phyloP scores from a whole-genome alignment of 2,888 invertebrate genomes.

The Eristalis arbustorum region DNA sequence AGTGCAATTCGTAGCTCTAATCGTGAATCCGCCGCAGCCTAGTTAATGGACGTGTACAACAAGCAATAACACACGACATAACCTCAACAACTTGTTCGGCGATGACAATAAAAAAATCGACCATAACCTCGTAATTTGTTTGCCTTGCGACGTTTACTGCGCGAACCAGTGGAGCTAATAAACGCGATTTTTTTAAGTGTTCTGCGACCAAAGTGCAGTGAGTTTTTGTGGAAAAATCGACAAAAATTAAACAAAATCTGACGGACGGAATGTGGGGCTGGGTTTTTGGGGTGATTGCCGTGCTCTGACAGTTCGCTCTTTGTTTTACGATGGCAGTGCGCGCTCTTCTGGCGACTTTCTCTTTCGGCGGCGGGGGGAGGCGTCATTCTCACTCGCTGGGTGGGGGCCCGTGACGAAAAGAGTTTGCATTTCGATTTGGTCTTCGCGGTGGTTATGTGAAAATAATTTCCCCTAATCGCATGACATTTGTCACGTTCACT shows the following conservation, averaged over 20 bases:
- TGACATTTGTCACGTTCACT: constrained; percentile 10
- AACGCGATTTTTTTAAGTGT: neutral
- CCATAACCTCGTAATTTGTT: constrained; percentile 8
- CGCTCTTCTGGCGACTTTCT: neutral
- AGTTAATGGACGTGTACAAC: neutral
- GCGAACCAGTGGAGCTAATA: neutral
- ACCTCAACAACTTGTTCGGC: constrained; percentile 24
- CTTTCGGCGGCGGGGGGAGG: neutral
- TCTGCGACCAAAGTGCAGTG: constrained; percentile 2
- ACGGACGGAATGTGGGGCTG: neutral
- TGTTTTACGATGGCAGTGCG: neutral
- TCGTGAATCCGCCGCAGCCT: neutral
- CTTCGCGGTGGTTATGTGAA: neutral
- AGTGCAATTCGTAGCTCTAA: constrained; percentile 54
- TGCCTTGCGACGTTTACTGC: neutral
- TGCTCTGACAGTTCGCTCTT: constrained; percentile 55
- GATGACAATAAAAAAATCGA: constrained; percentile 44
- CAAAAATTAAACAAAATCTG: constrained; percentile 27
- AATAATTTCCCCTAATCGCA: neutral
- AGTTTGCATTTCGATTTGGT: constrained; percentile 6
- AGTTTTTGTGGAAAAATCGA: constrained; percentile 53
- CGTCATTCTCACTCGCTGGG: neutral
- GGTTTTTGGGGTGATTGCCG: constrained; percentile 18
- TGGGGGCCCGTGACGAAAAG: neutral
- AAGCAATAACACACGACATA: constrained; percentile 37